phyloP scores from a whole-genome alignment of 2,113 vertebrate genomes.

The Zosterops borbonicus region DNA sequence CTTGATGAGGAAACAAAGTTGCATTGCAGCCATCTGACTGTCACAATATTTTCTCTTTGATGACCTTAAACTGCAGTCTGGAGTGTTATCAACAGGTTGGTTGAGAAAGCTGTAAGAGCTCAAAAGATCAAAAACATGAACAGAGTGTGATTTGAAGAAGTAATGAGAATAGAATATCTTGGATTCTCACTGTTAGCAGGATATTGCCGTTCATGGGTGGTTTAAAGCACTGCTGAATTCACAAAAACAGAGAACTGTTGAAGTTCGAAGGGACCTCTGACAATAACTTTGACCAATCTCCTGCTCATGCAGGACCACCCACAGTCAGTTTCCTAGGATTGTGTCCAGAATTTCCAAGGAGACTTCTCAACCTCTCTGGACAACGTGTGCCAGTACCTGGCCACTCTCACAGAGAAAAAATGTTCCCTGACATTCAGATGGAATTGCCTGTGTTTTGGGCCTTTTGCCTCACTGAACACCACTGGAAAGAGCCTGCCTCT shows the following conservation, averaged over 20 bases:
- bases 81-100: neutral
- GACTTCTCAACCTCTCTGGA: neutral
- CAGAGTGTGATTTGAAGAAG: neutral
- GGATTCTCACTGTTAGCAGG: neutral
- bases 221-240: neutral
- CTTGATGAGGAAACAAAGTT: neutral
- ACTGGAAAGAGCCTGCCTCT: neutral
- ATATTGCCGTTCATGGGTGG: neutral
- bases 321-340: neutral
- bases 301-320: neutral
- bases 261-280: neutral
- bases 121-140: neutral
- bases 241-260: neutral
- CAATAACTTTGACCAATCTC: neutral
- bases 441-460: neutral
- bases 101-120: neutral
- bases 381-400: neutral
- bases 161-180: neutral
- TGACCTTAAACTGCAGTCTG: neutral
- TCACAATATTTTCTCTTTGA: neutral
- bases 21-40: neutral
- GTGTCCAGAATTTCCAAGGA: neutral
- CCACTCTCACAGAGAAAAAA: neutral
- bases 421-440: neutral
- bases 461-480: neutral